Evolutionary conservation across 2,888 invertebrate genomes (phyloP), one percentile per base, ranked within the genome.

Genomic region (Agrochola circellaris): DNA sequence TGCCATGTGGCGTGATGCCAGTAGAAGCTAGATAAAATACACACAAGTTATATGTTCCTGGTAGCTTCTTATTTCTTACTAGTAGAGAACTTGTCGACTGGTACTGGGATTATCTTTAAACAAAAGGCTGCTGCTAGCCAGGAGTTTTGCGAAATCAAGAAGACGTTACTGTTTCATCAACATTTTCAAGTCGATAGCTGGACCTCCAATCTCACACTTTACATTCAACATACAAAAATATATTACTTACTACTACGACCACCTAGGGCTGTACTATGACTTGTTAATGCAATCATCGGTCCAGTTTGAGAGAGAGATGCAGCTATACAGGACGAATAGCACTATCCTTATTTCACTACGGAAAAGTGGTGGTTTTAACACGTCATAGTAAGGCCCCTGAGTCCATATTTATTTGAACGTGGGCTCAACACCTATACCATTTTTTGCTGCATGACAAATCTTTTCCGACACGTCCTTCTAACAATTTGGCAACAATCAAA

Each of bases 401-500:
- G 34, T 54, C 61, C 30, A 62, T 56, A 81, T 73, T 58, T 68
- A 68, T 42, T 73, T n/a, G 23, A 42, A 73, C 60, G 73, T 83
- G 68, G 54, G 65, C 6, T 56, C 23, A 56, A 38, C 56, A 79
- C 61, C 30, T 61, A 51, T 34, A n/a, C 34, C 23, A 69, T 71
- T 75, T 56, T 69, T 70, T 30, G n/a, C 54, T 62, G 67, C 56
- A 68, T 80, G 54, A 75, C 75, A 71, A 81, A 72, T 72, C 54
- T 20, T 51, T 34, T 26, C 13, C 30, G 42, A 34, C 45, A 38
- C 82, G 70, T 71, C 54, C 71, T 82, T 70, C 65, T 70, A 45
- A 73, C 51, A 70, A 81, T 77, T 77, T 77, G 17, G 34, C 38
- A 70, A 84, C 38, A 58, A 85, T 64, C 56, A 71, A 85, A 78